Conservation (phyloP, 2,797 vertebrate species). For the Eremophila alpestris region DNA sequence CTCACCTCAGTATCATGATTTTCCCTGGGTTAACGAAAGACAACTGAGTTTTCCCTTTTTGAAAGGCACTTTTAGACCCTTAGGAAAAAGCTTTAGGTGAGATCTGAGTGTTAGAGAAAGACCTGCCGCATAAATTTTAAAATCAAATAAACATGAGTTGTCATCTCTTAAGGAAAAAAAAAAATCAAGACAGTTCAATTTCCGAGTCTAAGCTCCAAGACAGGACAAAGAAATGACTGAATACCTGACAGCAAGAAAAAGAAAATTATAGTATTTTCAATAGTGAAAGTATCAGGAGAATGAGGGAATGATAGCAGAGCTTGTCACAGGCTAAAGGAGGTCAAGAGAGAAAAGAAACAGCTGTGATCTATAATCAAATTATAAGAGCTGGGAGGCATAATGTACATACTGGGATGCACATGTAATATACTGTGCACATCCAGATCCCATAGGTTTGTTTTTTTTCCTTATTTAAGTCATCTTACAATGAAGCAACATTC, state of each 20-base stretch:
- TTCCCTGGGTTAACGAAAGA: neutral
- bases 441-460: neutral
- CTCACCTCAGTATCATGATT: neutral
- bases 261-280: neutral
- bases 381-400: neutral
- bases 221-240: neutral
- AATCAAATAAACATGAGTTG: neutral
- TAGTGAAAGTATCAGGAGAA: neutral
- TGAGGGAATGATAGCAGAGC: neutral
- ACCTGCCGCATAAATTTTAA: neutral
- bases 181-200: neutral
- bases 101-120: neutral
- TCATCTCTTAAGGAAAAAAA: neutral
- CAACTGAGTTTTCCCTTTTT: neutral
- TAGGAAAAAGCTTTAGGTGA: neutral
- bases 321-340: neutral
- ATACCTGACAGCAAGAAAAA: neutral
- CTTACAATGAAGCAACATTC: neutral
- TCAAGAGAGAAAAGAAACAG: slow-evolving; percentile 17
- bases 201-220: neutral
- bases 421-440: neutral
- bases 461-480: neutral
- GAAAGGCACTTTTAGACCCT: neutral
- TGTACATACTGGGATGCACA: neutral
- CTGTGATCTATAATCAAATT: neutral